Evolutionary conservation across 1,140 invertebrate species (phyloP), one percentile per base, ranked within the genome.

Genomic region (Cylas formicarius): DNA sequence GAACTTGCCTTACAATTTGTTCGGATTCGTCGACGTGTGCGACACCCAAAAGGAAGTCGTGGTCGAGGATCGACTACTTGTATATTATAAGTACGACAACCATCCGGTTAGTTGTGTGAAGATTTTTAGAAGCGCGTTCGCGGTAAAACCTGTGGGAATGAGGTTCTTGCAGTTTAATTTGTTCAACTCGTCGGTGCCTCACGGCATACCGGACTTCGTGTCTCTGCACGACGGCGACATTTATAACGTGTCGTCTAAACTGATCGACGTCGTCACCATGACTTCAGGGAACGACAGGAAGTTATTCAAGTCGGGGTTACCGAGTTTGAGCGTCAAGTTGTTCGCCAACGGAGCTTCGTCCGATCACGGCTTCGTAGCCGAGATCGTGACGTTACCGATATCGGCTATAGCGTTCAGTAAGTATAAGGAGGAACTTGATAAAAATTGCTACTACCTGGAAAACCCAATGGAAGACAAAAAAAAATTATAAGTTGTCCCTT

Each of bases 61-160:
- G 5, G 75, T 99, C 1, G 82, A 93, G 65, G 91, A 97, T 58
- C 72, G 94, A 40, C 78, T 99, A 4, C 62, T 99, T 2, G 53
- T 99, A 1, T 99, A 96, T 65, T 98, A 95, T 66, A 97, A 97
- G 65, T 99, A 99, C 55, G 90, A 96, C 52, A 95, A 95, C 56
- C 81, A 84, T 66, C 86, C 91, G 0, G 85, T 97, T 0, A 96
- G 96, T 64, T 99, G 96, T 66, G 88, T 99, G 0, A 99, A 99
- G 69, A 93, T 98, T 53, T 96, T 99, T 56, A 84, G 82, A 26
- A 90, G 85, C 52, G 75, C 78, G 26, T 86, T 81, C 45, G 72
- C 82, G 56, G 78, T 86, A 0, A 93, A 93, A 62, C 84, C 85
- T 5, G 80, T 94, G 60, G 90, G 90, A 13, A 90, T 95, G 56